Base-by-base conservation (phyloP, 2,888 invertebrate species). In the Athrips mouffetella region DNA sequence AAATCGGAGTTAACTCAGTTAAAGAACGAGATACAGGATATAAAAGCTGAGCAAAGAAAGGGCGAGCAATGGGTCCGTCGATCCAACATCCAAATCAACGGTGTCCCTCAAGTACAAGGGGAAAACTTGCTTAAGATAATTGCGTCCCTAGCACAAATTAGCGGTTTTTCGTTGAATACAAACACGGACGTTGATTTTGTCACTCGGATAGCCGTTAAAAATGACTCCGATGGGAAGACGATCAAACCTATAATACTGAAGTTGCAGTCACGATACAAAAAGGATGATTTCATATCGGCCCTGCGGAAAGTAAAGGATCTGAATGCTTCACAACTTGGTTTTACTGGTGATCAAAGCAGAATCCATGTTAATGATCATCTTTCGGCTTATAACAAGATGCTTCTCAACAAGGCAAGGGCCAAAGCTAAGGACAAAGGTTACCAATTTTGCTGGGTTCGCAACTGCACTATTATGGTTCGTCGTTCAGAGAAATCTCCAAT, bases 381-480 rank as follows among this genome's bases (percentile, higher is more conserved):
- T 3, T 30, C 44, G 6, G 18, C 44, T 2, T 11, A 8, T 10
- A 46, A 46, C n/a, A 46, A 46, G 15, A 16, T 7, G 10, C 46
- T 46, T 8, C 37, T 46, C 7, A 31, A 21, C 5, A 25, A 33
- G 25, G 33, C 41, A 1, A 33, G 16, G 15, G 6, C 6, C 1
- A 13, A n/a, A 13, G 18, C 15, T 3, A 37, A 46, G 13, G 27
- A 37, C 1, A 37, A 37, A 11, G 11, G 20, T 44, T 44, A 44
- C 8, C 10, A 44, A 11, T 44, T 18, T n/a, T 30, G 29, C n/a
- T 46, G 46, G 46, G 37, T 46, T 1, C 15, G 18, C 3, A 46
- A 46, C 18, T 46, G 46, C 13, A 46, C 46, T n/a, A 31, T 46
- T 8, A 46, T 46, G 46, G 46, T 37, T 15, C 46, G 46, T 1